These are phyloP conservation scores for Spizella passerina DNA, from an alignment of 2,797 vertebrate species.

Conservation along the genomic window DNA sequence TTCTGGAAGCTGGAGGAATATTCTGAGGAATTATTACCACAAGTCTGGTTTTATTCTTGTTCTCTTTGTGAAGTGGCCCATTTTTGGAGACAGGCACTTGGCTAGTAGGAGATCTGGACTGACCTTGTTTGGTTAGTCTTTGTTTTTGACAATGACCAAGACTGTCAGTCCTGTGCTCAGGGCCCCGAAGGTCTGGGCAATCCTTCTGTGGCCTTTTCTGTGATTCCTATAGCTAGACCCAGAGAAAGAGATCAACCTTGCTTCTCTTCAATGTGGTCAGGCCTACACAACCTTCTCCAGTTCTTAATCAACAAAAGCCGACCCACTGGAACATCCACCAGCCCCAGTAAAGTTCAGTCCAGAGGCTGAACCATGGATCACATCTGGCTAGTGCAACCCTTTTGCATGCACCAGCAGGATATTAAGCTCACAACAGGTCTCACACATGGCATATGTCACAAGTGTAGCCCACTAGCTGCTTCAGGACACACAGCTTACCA, in stretches of 20 bases:
- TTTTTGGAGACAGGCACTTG: neutral
- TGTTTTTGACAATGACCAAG: neutral
- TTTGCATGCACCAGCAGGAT: neutral
- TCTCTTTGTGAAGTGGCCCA: neutral
- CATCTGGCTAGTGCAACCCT: neutral
- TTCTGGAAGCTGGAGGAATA: neutral
- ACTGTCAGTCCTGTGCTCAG: neutral
- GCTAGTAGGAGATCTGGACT: neutral
- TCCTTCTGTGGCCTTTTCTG: neutral
- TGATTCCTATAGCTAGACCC: neutral
- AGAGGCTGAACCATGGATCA: neutral
- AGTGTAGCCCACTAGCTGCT: neutral
- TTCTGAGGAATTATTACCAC: neutral
- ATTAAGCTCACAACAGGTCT: neutral
- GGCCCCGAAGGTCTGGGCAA: neutral
- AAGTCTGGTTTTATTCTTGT: neutral
- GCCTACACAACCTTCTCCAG: neutral
- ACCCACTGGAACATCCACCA: neutral
- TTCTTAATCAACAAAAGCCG: neutral
- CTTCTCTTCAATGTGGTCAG: neutral
- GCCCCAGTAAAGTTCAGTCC: neutral
- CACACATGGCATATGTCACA: neutral
- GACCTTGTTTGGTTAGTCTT: neutral
- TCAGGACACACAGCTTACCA: neutral
- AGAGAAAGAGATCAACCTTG: neutral